Conservation (phyloP, 53 echinoderm and acorn worm genomes). For the Glandiceps talaboti region DNA sequence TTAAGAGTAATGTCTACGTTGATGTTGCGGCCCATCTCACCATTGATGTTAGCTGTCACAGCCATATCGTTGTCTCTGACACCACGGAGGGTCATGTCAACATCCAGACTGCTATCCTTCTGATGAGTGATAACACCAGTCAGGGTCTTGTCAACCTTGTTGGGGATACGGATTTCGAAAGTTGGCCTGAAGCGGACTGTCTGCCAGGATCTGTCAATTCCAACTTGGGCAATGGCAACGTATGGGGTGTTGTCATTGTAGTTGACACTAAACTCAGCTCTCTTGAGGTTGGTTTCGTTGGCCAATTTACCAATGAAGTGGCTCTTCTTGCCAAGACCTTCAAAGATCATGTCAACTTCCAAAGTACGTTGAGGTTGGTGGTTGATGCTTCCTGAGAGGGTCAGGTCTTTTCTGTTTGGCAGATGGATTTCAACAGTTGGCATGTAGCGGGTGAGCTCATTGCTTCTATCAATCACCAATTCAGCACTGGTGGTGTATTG, state of each 20-base stretch:
- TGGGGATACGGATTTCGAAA: background rate
- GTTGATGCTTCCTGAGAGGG: background rate
- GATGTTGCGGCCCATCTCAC: background rate
- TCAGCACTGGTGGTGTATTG: background rate
- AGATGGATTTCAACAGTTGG: background rate
- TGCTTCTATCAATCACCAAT: background rate
- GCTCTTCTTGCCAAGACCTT: background rate
- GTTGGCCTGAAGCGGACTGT: background rate
- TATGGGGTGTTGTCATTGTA: background rate
- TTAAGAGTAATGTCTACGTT: background rate
- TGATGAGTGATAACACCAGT: background rate
- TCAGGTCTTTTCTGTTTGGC: background rate
- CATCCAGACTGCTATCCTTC: background rate
- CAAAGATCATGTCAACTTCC: background rate
- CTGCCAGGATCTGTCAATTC: background rate
- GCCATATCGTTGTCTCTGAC: background rate
- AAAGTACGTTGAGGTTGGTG: background rate
- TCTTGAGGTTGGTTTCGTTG: background rate
- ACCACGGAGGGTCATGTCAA: conserved; percentile 2
- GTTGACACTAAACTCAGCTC: background rate
- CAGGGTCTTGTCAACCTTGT: background rate
- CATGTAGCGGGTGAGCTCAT: background rate
- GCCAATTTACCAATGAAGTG: background rate
- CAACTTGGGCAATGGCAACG: background rate
- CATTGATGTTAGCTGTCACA: background rate